Percentiles rank a stretch among this genome's conserved stretches.
These are phyloP conservation scores for Silurus aristotelis DNA, from an alignment of 2,797 vertebrate species.

Conservation along the genomic window DNA sequence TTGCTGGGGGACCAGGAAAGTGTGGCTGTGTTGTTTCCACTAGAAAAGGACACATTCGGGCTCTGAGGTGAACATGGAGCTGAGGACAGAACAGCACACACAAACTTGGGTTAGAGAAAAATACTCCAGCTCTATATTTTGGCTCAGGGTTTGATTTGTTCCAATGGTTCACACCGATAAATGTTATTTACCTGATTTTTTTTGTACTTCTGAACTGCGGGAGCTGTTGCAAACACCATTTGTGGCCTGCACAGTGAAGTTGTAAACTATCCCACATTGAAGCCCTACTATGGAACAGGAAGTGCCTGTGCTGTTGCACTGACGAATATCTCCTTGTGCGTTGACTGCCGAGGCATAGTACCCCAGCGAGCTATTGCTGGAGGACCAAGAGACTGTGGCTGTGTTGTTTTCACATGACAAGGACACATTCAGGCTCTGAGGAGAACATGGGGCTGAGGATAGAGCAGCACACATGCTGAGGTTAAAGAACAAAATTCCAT, in stretches of 20 bases:
- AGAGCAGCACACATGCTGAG: no score
- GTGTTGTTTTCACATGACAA: no score
- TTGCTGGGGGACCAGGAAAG: slow-evolving; percentile 70
- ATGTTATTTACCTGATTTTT: slow-evolving; percentile 67
- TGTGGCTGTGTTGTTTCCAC: slow-evolving; percentile 63
- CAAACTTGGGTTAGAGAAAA: background rate
- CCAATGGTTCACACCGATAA: no score
- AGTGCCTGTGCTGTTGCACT: slow-evolving; percentile 62
- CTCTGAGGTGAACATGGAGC: slow-evolving; percentile 72
- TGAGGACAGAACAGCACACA: slow-evolving; percentile 46
- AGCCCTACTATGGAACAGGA: slow-evolving; percentile 66
- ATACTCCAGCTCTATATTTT: no score
- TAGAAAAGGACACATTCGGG: slow-evolving; percentile 65
- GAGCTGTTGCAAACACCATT: slow-evolving; percentile 66
- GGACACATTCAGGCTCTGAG: no score
- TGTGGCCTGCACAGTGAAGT: slow-evolving; percentile 61
- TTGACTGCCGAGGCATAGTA: no score
- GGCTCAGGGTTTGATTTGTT: no score
- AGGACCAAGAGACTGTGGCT: no score
- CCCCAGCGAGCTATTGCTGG: no score
- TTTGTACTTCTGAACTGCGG: slow-evolving; percentile 55
- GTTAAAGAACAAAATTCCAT: no score
- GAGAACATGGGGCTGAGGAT: no score
- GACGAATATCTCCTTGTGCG: slow-evolving; percentile 59
- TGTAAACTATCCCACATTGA: slow-evolving; percentile 72